A percentile compares a stretch with the other conserved stretches of the same genome.
These are phyloP conservation scores for Pitangus sulphuratus DNA, from an alignment of 2,797 vertebrate species.

Conservation along the genomic window DNA sequence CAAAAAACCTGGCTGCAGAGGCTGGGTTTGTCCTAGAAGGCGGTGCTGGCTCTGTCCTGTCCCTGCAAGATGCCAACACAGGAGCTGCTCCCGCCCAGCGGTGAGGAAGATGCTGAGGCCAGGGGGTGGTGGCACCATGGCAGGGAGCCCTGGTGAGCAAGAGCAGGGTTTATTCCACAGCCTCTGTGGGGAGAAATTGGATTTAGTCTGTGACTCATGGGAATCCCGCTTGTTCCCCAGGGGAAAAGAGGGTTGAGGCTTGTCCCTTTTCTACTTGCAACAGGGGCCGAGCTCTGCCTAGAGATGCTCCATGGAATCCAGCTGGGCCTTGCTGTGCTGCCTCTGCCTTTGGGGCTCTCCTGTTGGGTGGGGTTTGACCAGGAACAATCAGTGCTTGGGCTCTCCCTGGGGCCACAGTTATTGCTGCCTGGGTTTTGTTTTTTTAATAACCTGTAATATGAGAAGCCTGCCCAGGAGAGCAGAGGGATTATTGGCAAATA, in stretches of 20 bases:
- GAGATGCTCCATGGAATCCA: rapidly evolving
- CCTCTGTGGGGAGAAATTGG: not conserved
- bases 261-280: not conserved
- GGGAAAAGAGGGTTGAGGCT: not conserved
- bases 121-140: rapidly evolving
- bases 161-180: not conserved
- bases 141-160: not conserved
- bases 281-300: not conserved
- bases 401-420: constrained; percentile 12
- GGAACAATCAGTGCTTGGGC: not conserved
- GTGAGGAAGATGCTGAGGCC: not conserved
- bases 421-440: constrained; percentile 36
- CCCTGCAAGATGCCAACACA: not conserved
- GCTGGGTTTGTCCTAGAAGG: not conserved
- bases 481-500: constrained; percentile 66
- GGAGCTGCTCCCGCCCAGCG: not conserved
- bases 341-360: not conserved
- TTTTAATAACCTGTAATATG: constrained; percentile 67
- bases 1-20: not conserved
- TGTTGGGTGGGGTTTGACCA: not conserved
- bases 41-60: not conserved
- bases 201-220: not conserved
- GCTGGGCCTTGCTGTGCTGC: rapidly evolving
- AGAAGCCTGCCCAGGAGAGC: constrained; percentile 48
- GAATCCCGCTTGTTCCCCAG: not conserved